Base-by-base conservation (phyloP, 2,797 vertebrate species). In the Martes flavigula region DNA sequence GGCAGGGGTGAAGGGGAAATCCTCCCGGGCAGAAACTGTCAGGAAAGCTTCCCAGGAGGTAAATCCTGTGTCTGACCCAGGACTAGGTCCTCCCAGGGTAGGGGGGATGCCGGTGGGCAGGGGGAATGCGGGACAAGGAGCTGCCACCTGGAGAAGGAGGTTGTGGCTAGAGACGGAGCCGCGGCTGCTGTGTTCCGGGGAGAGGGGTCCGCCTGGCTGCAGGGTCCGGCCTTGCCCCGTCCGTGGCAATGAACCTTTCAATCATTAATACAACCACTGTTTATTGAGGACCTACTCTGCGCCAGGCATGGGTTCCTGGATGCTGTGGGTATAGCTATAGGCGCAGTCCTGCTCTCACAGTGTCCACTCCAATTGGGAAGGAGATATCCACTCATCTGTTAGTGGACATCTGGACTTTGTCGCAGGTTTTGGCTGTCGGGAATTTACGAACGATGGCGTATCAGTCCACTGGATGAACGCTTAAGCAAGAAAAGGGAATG, bases 1-100 rank as follows among this genome's bases (percentile, higher is more conserved):
- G n/a, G 17, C 20, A 4, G 0, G 14, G 32, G 25, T 0, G 1
- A 32, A 68, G 14, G 18, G 54, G 17, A 3, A 23, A 15, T 17
- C 15, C 32, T 35, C 0, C 0, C 0, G 3, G 38, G 58, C 38
- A 43, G 66, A 38, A 43, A 27, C n/a, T 13, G n/a, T 54, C 46
- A 51, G 62, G 60, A n/a, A 5, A 27, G 13, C 13, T 27, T 35
- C 43, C 32, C 14, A 5, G n/a, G 32, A 40, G 48, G 4, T 3
- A 9, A 35, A 11, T 7, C n/a, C 18, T 43, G 58, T 40, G 40
- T 51, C 66, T 17, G 30, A 32, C 54, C 40, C 60, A 60, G 81
- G 38, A 32, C 5, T 0, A 2, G 62, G 43, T 1, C 23, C 40
- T 30, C 11, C 0, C 2, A 20, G 21, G 51, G 4, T 25, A 60